Conservation (phyloP, 2,888 invertebrate genomes). For the Stegana nigrithorax region DNA sequence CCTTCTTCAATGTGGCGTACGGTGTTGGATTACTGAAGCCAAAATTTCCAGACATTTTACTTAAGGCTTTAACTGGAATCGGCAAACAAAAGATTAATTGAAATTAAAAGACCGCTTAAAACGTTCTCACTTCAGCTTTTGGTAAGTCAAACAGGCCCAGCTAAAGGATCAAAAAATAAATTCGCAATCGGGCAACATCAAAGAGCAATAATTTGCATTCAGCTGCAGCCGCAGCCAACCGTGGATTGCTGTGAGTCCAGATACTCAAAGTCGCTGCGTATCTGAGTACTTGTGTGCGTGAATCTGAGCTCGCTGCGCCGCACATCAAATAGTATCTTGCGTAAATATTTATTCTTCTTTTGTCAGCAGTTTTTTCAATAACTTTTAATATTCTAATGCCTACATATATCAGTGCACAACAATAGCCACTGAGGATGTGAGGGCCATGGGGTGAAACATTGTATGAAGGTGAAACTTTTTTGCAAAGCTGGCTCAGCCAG, state of each 20-base stretch:
- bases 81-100: too few relatives aligned
- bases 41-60: too few relatives aligned
- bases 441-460: slow-evolving; percentile 1
- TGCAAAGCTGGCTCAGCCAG: slow-evolving; percentile 18
- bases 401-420: slow-evolving; percentile 52
- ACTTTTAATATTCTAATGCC: slow-evolving; percentile 50
- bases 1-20: too few relatives aligned
- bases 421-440: slow-evolving; percentile 37
- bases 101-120: too few relatives aligned
- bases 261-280: not conserved
- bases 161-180: not conserved
- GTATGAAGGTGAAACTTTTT: not conserved
- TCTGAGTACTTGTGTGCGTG: too few relatives aligned
- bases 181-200: slow-evolving; percentile 39
- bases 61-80: too few relatives aligned
- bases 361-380: slow-evolving; percentile 64
- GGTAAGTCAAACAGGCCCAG: too few relatives aligned
- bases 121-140: too few relatives aligned
- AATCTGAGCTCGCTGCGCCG: slow-evolving; percentile 31
- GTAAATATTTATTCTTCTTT: slow-evolving; percentile 65
- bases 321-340: slow-evolving; percentile 53
- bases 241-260: slow-evolving; percentile 20
- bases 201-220: slow-evolving; percentile 52
- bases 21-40: too few relatives aligned
- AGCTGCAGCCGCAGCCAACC: slow-evolving; percentile 28